Percentiles rank a stretch among this genome's conserved stretches.
Evolutionary conservation across 1,140 invertebrate genomes (phyloP).

Genomic region (Cecropterus lyciades): DNA sequence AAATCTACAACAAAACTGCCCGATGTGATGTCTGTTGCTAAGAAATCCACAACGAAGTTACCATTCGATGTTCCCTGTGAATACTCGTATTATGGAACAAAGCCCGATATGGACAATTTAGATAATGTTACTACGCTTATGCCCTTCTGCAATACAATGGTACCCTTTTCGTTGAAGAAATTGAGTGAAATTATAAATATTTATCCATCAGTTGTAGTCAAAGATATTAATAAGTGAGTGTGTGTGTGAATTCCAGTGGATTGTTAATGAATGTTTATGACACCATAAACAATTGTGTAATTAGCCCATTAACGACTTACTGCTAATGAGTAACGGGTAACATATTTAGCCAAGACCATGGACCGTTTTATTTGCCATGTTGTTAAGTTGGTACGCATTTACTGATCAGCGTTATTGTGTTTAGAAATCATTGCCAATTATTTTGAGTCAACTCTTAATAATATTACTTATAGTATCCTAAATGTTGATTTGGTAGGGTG

Average conservation of each 20-base stretch:
- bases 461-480: no score
- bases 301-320: no score
- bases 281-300: no score
- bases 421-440: no score
- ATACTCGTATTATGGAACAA: constrained; percentile 61
- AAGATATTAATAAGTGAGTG: constrained; percentile 39
- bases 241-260: not conserved
- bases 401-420: no score
- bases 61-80: constrained; percentile 40
- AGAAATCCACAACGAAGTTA: constrained; percentile 68
- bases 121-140: constrained; percentile 55
- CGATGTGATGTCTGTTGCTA: constrained; percentile 46
- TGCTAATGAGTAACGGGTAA: no score
- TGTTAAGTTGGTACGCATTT: no score
- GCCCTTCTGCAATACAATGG: constrained; percentile 53
- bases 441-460: no score
- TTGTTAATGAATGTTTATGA: no score
- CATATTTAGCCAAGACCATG: no score
- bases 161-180: constrained; percentile 52
- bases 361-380: no score
- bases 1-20: constrained; percentile 69
- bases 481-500: no score
- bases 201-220: constrained; percentile 51
- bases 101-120: constrained; percentile 39
- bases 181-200: constrained; percentile 58